Evolutionary conservation across 1,140 invertebrate species (phyloP).

Genomic region (Vollenhovia emeryi): DNA sequence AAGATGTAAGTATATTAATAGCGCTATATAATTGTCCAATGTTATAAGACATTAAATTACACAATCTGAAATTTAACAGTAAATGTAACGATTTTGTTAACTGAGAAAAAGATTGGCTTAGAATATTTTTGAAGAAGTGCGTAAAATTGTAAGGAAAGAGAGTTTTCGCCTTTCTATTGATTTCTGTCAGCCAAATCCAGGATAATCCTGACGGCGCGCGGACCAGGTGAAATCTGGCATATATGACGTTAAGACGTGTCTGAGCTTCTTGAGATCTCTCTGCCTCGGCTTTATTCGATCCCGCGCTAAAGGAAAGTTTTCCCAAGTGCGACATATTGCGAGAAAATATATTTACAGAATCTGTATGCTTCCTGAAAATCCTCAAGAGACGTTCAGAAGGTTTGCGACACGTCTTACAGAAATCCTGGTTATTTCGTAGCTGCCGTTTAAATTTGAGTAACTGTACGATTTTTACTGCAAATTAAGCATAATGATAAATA

Average conservation of each 20-base stretch:
- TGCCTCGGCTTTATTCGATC: constrained; percentile 5
- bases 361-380: neutral
- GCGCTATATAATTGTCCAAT: neutral
- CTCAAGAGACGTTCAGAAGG: neutral
- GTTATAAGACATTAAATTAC: neutral
- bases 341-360: constrained; percentile 23
- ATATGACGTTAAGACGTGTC: constrained; percentile 26
- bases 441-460: neutral
- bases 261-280: constrained; percentile 16
- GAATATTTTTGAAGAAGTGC: neutral
- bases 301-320: neutral
- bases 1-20: neutral
- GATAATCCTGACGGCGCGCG: constrained; percentile 8
- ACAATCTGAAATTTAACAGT: constrained; percentile 1
- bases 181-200: constrained; percentile 28
- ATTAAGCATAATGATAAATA: neutral
- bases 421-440: neutral
- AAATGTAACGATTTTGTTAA: neutral
- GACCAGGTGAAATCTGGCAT: neutral
- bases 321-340: neutral
- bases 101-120: neutral
- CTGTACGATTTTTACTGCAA: neutral
- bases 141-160: neutral
- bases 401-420: neutral
- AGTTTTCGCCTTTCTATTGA: constrained; percentile 21